Base-by-base conservation (phyloP, 2,888 invertebrate species). In the Electrophaes corylata region DNA sequence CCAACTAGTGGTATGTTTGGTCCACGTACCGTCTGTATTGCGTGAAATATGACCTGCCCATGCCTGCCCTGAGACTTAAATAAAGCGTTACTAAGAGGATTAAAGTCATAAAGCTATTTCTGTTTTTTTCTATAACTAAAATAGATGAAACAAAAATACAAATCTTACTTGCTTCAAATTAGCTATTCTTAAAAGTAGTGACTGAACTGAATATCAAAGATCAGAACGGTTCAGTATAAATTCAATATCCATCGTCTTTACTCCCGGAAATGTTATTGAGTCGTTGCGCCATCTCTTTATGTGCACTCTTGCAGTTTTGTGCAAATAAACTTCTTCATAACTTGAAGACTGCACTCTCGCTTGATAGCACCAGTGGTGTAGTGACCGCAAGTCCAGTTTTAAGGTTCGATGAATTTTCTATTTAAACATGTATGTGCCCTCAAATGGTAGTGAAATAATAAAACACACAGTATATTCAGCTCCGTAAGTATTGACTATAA, bases 191-290 rank as follows among this genome's bases (percentile, higher is more conserved):
- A 46, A 23, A 37, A 14, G 6, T 12, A 20, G 6, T 45, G 44
- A 18, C 31, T 31, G 16, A 45, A 45, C 14, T 29, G 16, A 44
- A 44, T 37, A 37, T 20, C 35, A 11, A 14, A 37, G 31, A 40
- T 29, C 39, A 39, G n/a, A 29, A 53, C 46, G 20, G 23, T 47
- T 54, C 23, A 16, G 40, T 56, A 45, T 26, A 56, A 45, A 50
- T 56, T 43, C 44, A 55, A 55, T 55, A 49, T 47, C 41, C 45
- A 52, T 41, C 18, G 47, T 33, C 18, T 37, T 20, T 41, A 20
- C 43, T 5, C 33, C 20, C 37, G 43, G 44, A 47, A 47, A 49
- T 44, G 29, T 44, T 49, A 49, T 55, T 39, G 37, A 49, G 48
- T 43, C 54, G 41, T 47, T 20, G 31, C 31, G 41, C 33, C 50